Evolutionary conservation across 2,113 vertebrate species (phyloP).

Genomic region (Ellobius talpinus): DNA sequence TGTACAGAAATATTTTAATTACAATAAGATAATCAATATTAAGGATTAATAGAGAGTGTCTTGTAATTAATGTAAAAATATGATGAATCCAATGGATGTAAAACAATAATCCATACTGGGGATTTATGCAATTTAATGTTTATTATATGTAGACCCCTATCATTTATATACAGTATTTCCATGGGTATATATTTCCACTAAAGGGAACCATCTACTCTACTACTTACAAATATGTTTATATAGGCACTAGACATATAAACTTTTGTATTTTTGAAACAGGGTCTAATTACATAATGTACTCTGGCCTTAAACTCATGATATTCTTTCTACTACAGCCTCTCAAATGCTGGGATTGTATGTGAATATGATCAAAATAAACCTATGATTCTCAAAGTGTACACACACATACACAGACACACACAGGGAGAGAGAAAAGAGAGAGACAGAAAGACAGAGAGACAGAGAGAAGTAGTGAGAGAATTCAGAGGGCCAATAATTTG

Average conservation of each 20-base stretch:
- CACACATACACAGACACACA: neutral
- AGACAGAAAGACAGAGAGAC: neutral
- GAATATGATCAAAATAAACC: neutral
- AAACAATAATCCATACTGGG: neutral
- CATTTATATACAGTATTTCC: neutral
- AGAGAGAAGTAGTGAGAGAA: neutral
- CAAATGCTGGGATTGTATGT: neutral
- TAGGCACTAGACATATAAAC: neutral
- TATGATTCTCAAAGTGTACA: neutral
- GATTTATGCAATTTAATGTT: neutral
- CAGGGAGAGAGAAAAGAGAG: neutral
- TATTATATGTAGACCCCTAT: neutral
- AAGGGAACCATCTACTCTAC: neutral
- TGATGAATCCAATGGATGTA: neutral
- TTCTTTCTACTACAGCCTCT: neutral
- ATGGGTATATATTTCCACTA: neutral
- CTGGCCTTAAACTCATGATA: neutral
- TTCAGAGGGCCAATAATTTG: neutral
- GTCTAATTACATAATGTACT: neutral
- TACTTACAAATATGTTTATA: neutral
- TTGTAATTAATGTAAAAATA: neutral
- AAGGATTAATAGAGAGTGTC: neutral
- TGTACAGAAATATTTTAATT: neutral
- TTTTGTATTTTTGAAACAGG: neutral
- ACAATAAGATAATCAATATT: neutral